A percentile compares a stretch with the other conserved stretches of the same genome.
Conservation (phyloP, 2,797 vertebrate genomes). For the Tapirus indicus region DNA sequence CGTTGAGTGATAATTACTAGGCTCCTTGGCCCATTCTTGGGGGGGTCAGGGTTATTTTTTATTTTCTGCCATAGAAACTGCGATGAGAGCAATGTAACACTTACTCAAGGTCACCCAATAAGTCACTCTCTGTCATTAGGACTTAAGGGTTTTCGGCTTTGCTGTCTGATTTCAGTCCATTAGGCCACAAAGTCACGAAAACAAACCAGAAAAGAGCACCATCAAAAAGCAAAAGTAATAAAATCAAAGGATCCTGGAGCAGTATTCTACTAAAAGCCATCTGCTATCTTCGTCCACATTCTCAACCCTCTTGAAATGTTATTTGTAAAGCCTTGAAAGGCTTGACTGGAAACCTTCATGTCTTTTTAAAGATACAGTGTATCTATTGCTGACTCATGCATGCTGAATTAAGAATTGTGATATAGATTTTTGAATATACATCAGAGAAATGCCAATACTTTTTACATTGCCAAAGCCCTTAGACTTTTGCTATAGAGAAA, state of each 20-base stretch:
- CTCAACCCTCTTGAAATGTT: slow-evolving; percentile 77
- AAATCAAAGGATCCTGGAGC: slow-evolving; percentile 74
- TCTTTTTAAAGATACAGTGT: slow-evolving; percentile 76
- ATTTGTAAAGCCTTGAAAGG: slow-evolving; percentile 81
- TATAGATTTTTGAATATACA: slow-evolving; percentile 82
- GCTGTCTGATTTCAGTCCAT: slow-evolving; percentile 76
- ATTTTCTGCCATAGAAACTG: slow-evolving; percentile 28
- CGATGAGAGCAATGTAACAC: slow-evolving; percentile 5
- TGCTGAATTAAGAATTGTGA: slow-evolving; percentile 77
- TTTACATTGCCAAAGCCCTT: slow-evolving; percentile 68
- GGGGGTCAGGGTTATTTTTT: neutral
- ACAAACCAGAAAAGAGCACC: slow-evolving; percentile 74
- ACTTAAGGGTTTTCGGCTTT: slow-evolving; percentile 64
- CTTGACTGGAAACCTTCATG: slow-evolving; percentile 78
- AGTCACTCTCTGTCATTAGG: slow-evolving; percentile 71
- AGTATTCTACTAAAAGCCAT: slow-evolving; percentile 76
- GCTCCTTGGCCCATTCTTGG: neutral
- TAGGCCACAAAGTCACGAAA: slow-evolving; percentile 81
- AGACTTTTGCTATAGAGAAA: slow-evolving; percentile 62
- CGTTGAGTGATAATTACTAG: neutral
- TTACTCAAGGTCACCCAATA: slow-evolving; percentile 69
- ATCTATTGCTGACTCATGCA: slow-evolving; percentile 78
- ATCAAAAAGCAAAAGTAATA: slow-evolving; percentile 81
- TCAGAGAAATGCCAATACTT: slow-evolving; percentile 81
- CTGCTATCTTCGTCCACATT: slow-evolving; percentile 63